Evolutionary conservation across 2,888 invertebrate species (phyloP), one percentile per base, ranked within the genome.

Genomic region (Synanthedon formicaeformis): DNA sequence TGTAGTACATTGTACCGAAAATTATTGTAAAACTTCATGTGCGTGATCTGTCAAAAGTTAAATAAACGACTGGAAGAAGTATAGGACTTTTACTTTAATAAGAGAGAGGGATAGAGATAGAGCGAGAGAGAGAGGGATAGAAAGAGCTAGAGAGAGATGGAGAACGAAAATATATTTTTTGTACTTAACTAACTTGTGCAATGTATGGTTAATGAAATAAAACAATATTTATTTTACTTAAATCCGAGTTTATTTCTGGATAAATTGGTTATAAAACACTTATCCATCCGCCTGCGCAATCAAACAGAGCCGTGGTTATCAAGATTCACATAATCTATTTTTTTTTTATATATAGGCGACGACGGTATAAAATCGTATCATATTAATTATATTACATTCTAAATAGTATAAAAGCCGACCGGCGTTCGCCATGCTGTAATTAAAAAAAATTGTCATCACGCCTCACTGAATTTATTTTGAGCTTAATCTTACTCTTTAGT

Each of bases 251-350:
- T 87, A 87, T 86, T 86, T 83, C 78, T 81, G 87, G 74, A 87
- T 87, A 85, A 83, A 83, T 75, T 75, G 86, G 84, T 85, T 87
- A 87, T 82, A 87, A 87, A 85, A 86, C 85, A 78, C 80, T 82
- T 78, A 78, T 74, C 77, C 77, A 73, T 70, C 74, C 67, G 78
- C 72, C 69, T 70, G 69, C 70, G 40, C 61, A 60, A 60, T 58
- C 55, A 53, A 56, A 64, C 63, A 64, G 60, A 40, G 67, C 68
- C 41, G 66, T 62, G 66, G 70, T 65, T 65, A 34, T 34, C 10
- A 34, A 34, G 34, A 34, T 10, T 34, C 34, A 34, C 34, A 34
- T 34, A 10, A 34, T 10, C 6, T 10, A 34, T 10, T 34, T 34
- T 18, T n/a, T 16, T 27, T 10, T 10, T 34, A 71, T 74, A 78